phyloP scores from a whole-genome alignment of 2,888 invertebrate genomes.

The Trachelus stipa region DNA sequence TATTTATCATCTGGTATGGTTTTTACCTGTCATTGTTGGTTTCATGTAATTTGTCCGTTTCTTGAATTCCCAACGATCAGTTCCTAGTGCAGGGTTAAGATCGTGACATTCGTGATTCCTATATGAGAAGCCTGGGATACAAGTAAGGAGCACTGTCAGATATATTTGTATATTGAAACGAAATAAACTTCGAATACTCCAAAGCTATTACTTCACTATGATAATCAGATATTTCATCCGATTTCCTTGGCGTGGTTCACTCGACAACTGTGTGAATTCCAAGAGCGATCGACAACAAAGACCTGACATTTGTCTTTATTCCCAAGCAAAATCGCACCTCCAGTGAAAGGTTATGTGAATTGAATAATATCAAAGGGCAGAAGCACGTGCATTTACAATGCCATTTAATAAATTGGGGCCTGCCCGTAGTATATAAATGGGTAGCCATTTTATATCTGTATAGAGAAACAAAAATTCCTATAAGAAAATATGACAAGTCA shows the following conservation, averaged over 20 bases:
- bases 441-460: not conserved
- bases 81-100: not conserved
- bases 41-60: not conserved
- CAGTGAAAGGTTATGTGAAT: constrained; percentile 5
- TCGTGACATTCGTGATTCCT: not conserved
- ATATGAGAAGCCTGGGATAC: not conserved
- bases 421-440: not conserved
- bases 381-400: not conserved
- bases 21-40: not conserved
- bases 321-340: constrained; percentile 8
- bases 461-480: not conserved
- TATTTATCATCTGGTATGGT: not conserved
- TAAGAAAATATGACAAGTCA: not conserved
- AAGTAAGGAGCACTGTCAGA: not conserved
- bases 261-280: not conserved
- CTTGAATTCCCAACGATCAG: not conserved
- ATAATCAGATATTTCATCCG: not conserved
- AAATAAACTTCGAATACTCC: too few species aligned
- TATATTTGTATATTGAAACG: too few species aligned
- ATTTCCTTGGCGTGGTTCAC: not conserved
- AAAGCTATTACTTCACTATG: not conserved
- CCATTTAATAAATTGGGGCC: not conserved
- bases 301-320: constrained; percentile 5
- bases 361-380: constrained; percentile 12
- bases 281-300: constrained; percentile 8